These are phyloP conservation scores for Phoebastria nigripes DNA, from an alignment of 2,797 vertebrate genomes.

Conservation along the genomic window DNA sequence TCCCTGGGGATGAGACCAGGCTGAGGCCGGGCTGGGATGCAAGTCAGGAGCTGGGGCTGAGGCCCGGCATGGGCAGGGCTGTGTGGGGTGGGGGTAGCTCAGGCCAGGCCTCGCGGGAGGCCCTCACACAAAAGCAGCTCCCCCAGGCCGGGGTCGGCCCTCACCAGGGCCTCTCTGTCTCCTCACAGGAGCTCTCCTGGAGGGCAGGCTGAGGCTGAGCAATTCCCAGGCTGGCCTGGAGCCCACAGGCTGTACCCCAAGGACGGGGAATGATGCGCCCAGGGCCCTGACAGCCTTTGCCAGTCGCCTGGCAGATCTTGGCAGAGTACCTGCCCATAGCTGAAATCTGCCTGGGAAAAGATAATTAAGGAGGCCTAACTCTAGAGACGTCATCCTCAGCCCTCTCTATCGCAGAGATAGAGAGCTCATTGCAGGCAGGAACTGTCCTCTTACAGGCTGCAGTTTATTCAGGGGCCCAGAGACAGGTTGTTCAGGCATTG, in stretches of 20 bases:
- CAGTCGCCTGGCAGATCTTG: neutral
- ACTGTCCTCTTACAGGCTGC: neutral
- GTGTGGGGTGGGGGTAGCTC: rapidly evolving
- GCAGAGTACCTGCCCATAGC: neutral
- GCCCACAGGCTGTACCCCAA: rapidly evolving
- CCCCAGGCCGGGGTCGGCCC: too few species aligned
- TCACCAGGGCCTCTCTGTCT: rapidly evolving
- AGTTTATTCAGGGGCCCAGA: neutral
- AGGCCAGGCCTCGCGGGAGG: neutral
- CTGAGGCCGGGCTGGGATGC: rapidly evolving
- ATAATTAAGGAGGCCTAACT: neutral
- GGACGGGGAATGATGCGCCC: neutral
- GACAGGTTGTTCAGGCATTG: too few species aligned
- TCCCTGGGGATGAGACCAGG: rapidly evolving
- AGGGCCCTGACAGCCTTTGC: neutral
- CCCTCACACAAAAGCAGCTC: neutral
- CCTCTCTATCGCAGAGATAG: neutral
- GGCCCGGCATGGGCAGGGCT: rapidly evolving
- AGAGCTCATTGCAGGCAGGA: neutral
- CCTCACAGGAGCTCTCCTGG: neutral
- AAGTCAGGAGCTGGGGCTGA: neutral
- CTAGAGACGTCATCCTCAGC: rapidly evolving
- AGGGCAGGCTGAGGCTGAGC: neutral
- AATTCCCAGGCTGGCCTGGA: neutral
- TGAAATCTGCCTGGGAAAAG: neutral